Evolutionary conservation across 2,113 vertebrate genomes (phyloP), one percentile per base, ranked within the genome.

Genomic region (Scomber colias): DNA sequence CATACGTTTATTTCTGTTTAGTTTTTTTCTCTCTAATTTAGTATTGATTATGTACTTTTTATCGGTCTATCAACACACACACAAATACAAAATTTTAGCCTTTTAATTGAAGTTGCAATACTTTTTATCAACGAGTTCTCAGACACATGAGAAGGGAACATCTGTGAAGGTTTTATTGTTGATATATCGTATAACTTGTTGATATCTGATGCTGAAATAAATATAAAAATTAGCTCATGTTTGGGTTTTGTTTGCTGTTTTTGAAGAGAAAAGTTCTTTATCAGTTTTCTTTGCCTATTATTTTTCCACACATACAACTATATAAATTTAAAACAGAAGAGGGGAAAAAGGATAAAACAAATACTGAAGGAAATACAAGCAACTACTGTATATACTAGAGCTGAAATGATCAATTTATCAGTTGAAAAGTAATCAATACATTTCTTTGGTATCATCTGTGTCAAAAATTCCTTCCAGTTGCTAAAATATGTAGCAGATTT

Each of bases 141-240:
- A 11, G 19, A 17, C 19, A 17, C 24, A 7, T 16, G 21, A 5
- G 30, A 27, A 17, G 19, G 61, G 21, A 40, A 30, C 61, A 60
- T 60, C 62, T 82, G 65, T 77, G 49, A 74, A 75, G 35, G 45
- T 77, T 71, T 60, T 16, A 57, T 27, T 19, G 56, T 56, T 16
- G 19, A 44, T 51, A 14, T 55, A 5, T 27, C 8, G 30, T 40
- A 11, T 5, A 46, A 55, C 12, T 5, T 21, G 44, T 59, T 4
- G 68, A 68, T 75, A 83, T 78, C 73, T 68, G 55, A 90, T 63
- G 69, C 71, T 50, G 51, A 71, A 90, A 91, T 89, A 92, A 89
- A 92, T 60, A 74, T 40, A 3, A 56, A 70, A n/a, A 9, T 0
- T 2, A 0, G 30, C 59, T 66, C 24, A 2, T 53, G 11, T 67